A percentile compares a stretch with the other conserved stretches of the same genome.
Conservation (phyloP, 1,140 invertebrate genomes). For the Brachionus calyciflorus region DNA sequence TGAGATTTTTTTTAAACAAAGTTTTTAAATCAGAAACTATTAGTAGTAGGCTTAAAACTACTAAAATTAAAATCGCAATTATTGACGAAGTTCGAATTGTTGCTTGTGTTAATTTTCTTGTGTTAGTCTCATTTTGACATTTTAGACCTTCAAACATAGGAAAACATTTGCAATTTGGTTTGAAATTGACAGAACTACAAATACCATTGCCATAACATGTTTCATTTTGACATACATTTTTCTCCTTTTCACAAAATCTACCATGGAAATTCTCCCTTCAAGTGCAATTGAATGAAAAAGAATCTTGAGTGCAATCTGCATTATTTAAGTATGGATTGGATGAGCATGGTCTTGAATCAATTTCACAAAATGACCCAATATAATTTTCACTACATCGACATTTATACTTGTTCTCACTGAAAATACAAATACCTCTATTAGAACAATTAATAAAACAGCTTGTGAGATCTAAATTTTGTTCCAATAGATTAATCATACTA, state of each 20-base stretch:
- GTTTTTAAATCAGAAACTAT: no score
- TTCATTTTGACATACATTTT: slow-evolving; percentile 3
- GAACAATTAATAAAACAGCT: slow-evolving; percentile 21
- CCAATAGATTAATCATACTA: no score
- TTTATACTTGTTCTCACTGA: neutral
- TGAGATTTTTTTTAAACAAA: no score
- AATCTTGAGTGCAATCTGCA: neutral
- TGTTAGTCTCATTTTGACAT: slow-evolving; percentile 25
- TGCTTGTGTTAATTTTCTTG: no score
- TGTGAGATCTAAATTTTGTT: no score
- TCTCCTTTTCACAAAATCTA: neutral
- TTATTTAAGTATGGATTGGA: no score
- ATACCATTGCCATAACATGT: slow-evolving; percentile 1
- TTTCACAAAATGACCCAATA: neutral
- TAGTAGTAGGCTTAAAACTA: no score
- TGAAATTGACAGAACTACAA: neutral
- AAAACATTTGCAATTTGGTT: slow-evolving; percentile 11
- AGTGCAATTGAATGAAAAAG: neutral
- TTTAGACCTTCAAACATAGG: slow-evolving; percentile 10
- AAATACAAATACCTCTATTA: slow-evolving; percentile 12
- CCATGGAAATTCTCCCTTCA: neutral
- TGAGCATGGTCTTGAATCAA: slow-evolving; percentile 5
- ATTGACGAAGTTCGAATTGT: no score
- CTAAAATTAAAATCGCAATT: no score
- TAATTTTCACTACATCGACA: neutral